These are phyloP conservation scores for Pogonomyrmex barbatus DNA, from an alignment of 1,140 invertebrate genomes.

Conservation along the genomic window DNA sequence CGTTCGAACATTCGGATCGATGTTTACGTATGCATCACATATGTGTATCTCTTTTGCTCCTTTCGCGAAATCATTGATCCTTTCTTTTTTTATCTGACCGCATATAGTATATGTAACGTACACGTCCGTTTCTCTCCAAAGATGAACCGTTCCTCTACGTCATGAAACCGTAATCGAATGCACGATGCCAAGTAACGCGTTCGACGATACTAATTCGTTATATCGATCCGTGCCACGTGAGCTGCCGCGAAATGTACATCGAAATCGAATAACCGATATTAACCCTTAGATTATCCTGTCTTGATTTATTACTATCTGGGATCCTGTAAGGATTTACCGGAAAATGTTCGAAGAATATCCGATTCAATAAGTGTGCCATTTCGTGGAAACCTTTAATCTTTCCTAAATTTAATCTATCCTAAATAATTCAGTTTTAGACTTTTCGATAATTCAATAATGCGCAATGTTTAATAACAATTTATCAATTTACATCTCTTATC, in stretches of 20 bases:
- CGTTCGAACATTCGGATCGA: slow-evolving; percentile 15
- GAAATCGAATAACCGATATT: slow-evolving; percentile 32
- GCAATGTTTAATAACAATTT: background rate
- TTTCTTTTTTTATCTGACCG: slow-evolving; percentile 7
- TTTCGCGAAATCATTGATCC: slow-evolving; percentile 20
- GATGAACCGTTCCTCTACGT: background rate
- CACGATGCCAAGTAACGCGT: slow-evolving; percentile 30
- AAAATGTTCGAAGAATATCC: background rate
- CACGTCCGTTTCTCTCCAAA: background rate
- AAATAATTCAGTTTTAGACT: background rate
- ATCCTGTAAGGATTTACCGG: slow-evolving; percentile 12
- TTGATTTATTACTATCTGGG: slow-evolving; percentile 26
- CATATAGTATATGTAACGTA: background rate
- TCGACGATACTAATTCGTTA: slow-evolving; percentile 45
- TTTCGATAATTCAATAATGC: background rate
- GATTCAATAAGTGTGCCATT: background rate
- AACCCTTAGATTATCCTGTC: slow-evolving; percentile 19
- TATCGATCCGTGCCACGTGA: slow-evolving; percentile 52
- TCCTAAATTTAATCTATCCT: background rate
- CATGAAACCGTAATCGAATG: slow-evolving; percentile 52
- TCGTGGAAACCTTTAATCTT: slow-evolving; percentile 1
- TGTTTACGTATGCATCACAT: background rate
- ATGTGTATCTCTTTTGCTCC: background rate
- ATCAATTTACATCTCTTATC: background rate
- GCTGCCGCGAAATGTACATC: slow-evolving; percentile 8